phyloP scores from a whole-genome alignment of 2,113 vertebrate species.

The Limnothrissa miodon region DNA sequence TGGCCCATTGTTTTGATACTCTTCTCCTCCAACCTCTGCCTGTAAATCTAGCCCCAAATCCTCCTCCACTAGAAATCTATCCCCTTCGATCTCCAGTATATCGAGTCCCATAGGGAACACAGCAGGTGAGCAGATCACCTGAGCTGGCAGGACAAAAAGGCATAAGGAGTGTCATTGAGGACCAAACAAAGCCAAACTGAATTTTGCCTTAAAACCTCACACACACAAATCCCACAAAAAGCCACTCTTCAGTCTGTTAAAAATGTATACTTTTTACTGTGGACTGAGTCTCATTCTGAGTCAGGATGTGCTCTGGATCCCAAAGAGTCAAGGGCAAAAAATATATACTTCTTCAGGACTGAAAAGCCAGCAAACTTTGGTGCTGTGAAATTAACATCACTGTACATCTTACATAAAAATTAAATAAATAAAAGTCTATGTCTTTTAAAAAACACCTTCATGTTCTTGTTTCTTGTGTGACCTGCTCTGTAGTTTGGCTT shows the following conservation, averaged over 20 bases:
- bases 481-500: not conserved
- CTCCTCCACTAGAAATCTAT: constrained; percentile 1
- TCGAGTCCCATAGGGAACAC: not conserved
- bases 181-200: not conserved
- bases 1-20: not conserved
- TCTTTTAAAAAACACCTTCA: too few relatives aligned
- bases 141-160: not conserved
- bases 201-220: not conserved
- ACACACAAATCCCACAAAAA: too few relatives aligned
- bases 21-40: too few relatives aligned
- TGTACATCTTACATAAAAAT: too few relatives aligned
- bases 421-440: too few relatives aligned
- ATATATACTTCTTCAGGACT: not conserved
- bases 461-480: not conserved
- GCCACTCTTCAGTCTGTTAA: not conserved
- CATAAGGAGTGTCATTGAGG: not conserved
- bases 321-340: not conserved
- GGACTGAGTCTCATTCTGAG: constrained; percentile 1
- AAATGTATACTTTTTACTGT: not conserved
- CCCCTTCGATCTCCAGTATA: not conserved
- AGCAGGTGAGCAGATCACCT: not conserved
- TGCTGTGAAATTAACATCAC: not conserved
- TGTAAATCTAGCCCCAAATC: too few relatives aligned
- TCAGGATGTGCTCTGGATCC: not conserved
- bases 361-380: not conserved